phyloP scores from a whole-genome alignment of 1,140 invertebrate genomes.

The Manduca sexta region DNA sequence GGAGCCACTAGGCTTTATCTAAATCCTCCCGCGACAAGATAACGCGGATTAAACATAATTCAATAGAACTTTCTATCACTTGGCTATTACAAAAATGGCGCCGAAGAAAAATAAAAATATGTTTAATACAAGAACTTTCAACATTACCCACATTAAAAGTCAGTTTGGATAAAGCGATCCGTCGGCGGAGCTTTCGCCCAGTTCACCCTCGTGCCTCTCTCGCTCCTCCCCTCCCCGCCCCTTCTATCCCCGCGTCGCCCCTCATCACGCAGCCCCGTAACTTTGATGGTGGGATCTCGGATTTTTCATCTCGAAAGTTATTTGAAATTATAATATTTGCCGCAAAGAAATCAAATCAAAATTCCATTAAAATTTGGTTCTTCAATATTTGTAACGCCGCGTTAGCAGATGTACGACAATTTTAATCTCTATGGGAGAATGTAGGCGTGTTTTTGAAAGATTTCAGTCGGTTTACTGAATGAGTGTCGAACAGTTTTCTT shows the following conservation, averaged over 20 bases:
- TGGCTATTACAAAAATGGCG: slow-evolving; percentile 5
- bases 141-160: slow-evolving; percentile 55
- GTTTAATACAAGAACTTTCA: slow-evolving; percentile 27
- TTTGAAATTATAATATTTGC: slow-evolving; percentile 67
- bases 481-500: too few species aligned
- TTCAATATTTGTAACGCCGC: slow-evolving; percentile 63
- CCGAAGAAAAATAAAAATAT: slow-evolving; percentile 10
- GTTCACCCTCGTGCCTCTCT: slow-evolving; percentile 9
- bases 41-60: too few species aligned
- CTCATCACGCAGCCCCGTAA: slow-evolving; percentile 21
- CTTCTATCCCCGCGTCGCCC: background rate
- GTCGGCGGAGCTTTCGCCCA: slow-evolving; percentile 35
- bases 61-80: background rate
- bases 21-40: too few species aligned
- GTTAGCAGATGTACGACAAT: slow-evolving; percentile 26
- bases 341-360: slow-evolving; percentile 67
- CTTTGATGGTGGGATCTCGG: slow-evolving; percentile 60
- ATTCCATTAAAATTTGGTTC: slow-evolving; percentile 66
- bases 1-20: too few species aligned
- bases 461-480: too few species aligned
- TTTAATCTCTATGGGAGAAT: slow-evolving; percentile 20
- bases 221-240: background rate
- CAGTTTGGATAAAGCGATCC: slow-evolving; percentile 43
- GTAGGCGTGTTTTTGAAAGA: background rate
- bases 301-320: slow-evolving; percentile 66